Base-by-base conservation (phyloP, 1,140 invertebrate genomes). In the Polypedilum vanderplanki region DNA sequence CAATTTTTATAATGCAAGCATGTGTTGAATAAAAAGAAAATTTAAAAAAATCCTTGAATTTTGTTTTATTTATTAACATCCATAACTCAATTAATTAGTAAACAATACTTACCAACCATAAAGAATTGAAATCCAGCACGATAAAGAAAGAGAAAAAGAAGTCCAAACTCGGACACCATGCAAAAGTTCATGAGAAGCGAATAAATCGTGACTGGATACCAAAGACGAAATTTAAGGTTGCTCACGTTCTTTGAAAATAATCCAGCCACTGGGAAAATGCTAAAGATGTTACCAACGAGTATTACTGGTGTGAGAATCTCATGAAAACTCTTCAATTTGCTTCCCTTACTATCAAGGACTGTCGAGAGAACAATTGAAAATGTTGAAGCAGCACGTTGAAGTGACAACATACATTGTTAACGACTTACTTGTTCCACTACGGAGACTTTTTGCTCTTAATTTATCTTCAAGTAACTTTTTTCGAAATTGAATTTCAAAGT, bases 121-220 rank as follows among this genome's bases (percentile, higher is more conserved):
- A 70, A 70, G 18, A 70, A 70, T 70, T 70, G 65, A 70, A 70
- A 70, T 20, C 15, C 8, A 22, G 65, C 20, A 9, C 18, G n/a
- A 8, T 20, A 70, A 20, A 70, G 17, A 18, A 70, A 70, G 8
- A 70, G 8, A 70, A 70, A 70, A 20, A 70, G 20, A n/a, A 18
- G 7, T 3, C 17, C 15, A 70, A 70, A 22, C 18, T 70, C 65
- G 20, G 18, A 9, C 17, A 70, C 8, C 17, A 70, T 9, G 9
- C 17, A 70, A 18, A 70, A 70, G 17, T 20, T 20, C 8, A 22
- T 18, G 18, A 70, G 20, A 20, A 70, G n/a, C 2, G 65, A 70
- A 18, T 70, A 70, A 18, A 70, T 70, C 5, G 65, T 70, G 9
- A 70, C 17, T 18, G 65, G 65, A 70, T 70, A 70, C 65, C 18